Percentiles rank a stretch among this genome's conserved stretches.
Evolutionary conservation across 2,797 vertebrate species (phyloP).

Genomic region (Dermochelys coriacea): DNA sequence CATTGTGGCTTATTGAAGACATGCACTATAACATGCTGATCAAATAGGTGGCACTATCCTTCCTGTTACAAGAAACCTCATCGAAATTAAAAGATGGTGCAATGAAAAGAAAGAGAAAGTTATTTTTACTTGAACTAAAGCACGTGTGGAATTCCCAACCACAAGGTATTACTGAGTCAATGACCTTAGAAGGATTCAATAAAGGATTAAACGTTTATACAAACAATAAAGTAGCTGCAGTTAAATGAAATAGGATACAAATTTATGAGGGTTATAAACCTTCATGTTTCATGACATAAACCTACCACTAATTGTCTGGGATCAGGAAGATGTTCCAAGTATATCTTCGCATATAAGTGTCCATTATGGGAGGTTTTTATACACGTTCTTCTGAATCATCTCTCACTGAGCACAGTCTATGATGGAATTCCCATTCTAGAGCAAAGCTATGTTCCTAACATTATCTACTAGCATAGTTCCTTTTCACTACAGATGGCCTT

Average conservation of each 20-base stretch:
- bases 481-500: not conserved
- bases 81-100: not conserved
- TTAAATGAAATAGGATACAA: not conserved
- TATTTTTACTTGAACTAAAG: not conserved
- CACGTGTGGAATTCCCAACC: not conserved
- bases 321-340: too few species aligned
- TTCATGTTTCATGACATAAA: not conserved
- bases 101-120: constrained; percentile 8
- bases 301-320: too few species aligned
- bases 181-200: not conserved
- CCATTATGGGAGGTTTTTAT: too few species aligned
- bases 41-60: not conserved
- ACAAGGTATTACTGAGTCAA: not conserved
- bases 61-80: not conserved
- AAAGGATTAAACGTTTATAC: not conserved
- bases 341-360: too few species aligned
- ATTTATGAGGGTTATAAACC: not conserved
- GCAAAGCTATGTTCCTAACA: not conserved
- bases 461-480: not conserved
- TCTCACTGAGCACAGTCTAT: not conserved
- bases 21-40: not conserved
- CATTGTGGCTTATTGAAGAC: not conserved
- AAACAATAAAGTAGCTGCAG: not conserved
- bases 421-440: not conserved
- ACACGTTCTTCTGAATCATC: too few species aligned